A percentile compares a stretch with the other conserved stretches of the same genome.
These are phyloP conservation scores for Nemotelus pantherinus DNA, from an alignment of 2,888 invertebrate species.

Conservation along the genomic window DNA sequence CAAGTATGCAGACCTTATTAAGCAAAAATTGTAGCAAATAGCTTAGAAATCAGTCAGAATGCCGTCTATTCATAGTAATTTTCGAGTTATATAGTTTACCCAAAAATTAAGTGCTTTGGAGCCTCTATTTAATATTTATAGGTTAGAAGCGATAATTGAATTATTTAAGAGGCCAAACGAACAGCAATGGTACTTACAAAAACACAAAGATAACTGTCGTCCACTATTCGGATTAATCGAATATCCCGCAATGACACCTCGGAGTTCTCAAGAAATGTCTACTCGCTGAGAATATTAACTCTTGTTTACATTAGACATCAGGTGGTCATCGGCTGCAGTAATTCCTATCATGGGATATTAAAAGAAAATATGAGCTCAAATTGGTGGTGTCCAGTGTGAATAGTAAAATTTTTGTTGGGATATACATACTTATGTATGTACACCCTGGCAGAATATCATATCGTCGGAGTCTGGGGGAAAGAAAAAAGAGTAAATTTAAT, in stretches of 20 bases:
- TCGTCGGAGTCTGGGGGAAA: too few relatives aligned
- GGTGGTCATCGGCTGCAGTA: constrained; percentile 1
- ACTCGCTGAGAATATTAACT: constrained; percentile 18
- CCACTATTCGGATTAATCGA: constrained; percentile 21
- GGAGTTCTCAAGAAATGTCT: neutral
- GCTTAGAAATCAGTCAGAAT: constrained; percentile 16
- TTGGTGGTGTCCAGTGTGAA: too few relatives aligned
- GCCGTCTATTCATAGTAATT: too few relatives aligned
- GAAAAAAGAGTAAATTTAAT: too few relatives aligned
- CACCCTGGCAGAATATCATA: too few relatives aligned
- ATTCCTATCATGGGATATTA: constrained; percentile 21
- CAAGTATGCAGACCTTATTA: neutral
- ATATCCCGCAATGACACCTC: neutral
- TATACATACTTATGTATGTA: too few relatives aligned
- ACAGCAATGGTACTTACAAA: neutral
- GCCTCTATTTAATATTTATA: too few relatives aligned
- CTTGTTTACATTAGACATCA: constrained; percentile 22
- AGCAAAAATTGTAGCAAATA: constrained; percentile 6
- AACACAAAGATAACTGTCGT: neutral
- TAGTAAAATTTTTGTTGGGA: too few relatives aligned
- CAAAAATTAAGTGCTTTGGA: too few relatives aligned
- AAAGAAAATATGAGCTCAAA: constrained; percentile 12
- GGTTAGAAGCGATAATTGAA: constrained; percentile 8
- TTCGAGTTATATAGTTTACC: too few relatives aligned
- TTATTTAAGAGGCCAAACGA: constrained; percentile 20